Conservation (phyloP, 2,113 vertebrate species). For the Aspiorhynchus laticeps region DNA sequence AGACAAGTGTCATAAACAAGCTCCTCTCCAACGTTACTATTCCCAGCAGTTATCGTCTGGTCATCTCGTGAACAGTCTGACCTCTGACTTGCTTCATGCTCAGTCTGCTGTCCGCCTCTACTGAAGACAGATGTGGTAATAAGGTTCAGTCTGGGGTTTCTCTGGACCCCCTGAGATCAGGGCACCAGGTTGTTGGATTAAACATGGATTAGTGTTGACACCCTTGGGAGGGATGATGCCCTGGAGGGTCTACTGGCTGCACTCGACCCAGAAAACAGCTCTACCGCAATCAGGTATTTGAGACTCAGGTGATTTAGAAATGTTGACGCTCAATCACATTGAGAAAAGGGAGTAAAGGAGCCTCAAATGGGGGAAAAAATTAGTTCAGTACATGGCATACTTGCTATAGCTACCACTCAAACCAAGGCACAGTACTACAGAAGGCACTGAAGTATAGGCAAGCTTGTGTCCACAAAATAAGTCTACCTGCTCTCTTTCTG, state of each 20-base stretch:
- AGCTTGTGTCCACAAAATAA: not conserved
- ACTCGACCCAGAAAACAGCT: not conserved
- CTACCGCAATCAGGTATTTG: not conserved
- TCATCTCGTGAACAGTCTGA: slow-evolving; percentile 21
- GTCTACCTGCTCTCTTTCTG: not conserved
- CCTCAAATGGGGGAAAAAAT: not conserved
- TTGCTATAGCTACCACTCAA: not conserved
- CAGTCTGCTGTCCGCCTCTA: slow-evolving; percentile 53
- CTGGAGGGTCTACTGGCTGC: slow-evolving; percentile 7
- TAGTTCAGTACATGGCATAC: not conserved
- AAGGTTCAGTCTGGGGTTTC: slow-evolving; percentile 57
- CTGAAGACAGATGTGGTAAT: slow-evolving; percentile 70
- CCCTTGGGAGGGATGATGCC: slow-evolving; percentile 55
- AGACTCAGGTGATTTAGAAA: slow-evolving; percentile 4
- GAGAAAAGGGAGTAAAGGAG: not conserved
- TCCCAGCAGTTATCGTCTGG: slow-evolving; percentile 37
- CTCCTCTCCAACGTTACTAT: slow-evolving; percentile 33
- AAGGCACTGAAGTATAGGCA: not conserved
- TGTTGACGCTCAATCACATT: not conserved
- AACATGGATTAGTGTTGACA: slow-evolving; percentile 73
- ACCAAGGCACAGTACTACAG: not conserved
- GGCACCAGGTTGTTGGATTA: slow-evolving; percentile 72
- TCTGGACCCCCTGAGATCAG: slow-evolving; percentile 63
- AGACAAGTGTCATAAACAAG: not conserved
- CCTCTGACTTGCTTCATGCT: slow-evolving; percentile 9